Conservation (phyloP, 2,797 vertebrate genomes). For the Ciconia nigra region DNA sequence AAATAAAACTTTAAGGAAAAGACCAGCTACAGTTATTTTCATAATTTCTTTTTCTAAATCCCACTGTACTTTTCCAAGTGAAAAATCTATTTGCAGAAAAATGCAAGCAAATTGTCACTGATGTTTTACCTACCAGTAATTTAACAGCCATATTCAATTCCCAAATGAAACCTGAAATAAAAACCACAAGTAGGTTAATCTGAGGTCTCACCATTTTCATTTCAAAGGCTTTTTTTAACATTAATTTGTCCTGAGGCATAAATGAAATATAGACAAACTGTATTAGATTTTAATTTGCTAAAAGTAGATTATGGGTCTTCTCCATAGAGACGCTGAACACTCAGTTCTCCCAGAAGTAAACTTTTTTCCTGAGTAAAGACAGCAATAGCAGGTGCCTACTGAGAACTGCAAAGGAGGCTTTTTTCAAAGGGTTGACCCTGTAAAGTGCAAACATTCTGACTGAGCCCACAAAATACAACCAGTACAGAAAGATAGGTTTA, state of each 20-base stretch:
- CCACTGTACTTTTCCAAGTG: neutral
- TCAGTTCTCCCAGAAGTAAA: neutral
- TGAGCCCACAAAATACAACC: neutral
- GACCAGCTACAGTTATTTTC: neutral
- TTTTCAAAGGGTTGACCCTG: neutral
- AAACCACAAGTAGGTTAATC: conserved; percentile 47
- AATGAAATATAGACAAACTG: neutral
- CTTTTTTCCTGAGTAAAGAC: neutral
- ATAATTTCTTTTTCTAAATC: neutral
- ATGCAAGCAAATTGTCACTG: neutral
- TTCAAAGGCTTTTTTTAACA: conserved; percentile 25
- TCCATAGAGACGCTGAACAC: neutral
- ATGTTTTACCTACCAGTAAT: neutral
- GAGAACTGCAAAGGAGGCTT: neutral
- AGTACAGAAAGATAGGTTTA: neutral
- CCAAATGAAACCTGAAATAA: conserved; percentile 44
- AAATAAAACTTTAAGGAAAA: neutral
- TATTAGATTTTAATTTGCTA: conserved; percentile 44
- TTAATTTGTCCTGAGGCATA: conserved; percentile 43
- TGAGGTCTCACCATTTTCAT: conserved; percentile 5
- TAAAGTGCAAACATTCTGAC: neutral
- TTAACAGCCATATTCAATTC: neutral
- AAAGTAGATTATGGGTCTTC: conserved; percentile 12
- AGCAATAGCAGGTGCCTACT: neutral
- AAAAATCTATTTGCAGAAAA: conserved; percentile 22